phyloP scores from a whole-genome alignment of 1,140 invertebrate genomes.

The Anastatus disparis region DNA sequence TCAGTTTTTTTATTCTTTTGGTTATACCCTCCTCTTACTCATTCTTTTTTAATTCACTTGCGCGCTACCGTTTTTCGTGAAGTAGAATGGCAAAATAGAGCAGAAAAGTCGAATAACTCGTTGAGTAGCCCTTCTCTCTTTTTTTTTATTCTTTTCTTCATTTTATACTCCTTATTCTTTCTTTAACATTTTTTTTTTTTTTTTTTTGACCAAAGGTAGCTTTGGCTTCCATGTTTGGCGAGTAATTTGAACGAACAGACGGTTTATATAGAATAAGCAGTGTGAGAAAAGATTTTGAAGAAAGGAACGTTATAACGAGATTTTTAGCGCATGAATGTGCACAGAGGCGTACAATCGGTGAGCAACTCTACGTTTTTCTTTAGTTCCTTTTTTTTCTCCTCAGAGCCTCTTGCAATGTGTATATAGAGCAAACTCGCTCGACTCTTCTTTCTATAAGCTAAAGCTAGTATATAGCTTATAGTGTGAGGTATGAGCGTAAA shows the following conservation, averaged over 20 bases:
- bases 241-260: constrained; percentile 38
- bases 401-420: too few relatives aligned
- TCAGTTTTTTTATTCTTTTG: too few relatives aligned
- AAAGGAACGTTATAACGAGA: constrained; percentile 28
- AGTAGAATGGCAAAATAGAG: background rate
- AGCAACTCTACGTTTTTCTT: too few relatives aligned
- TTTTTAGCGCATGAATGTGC: constrained; percentile 36
- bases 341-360: background rate
- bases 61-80: constrained; percentile 20
- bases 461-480: too few relatives aligned
- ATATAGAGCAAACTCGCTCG: too few relatives aligned
- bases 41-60: background rate
- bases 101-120: constrained; percentile 27
- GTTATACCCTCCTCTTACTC: background rate
- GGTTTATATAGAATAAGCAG: constrained; percentile 31
- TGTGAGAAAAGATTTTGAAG: background rate
- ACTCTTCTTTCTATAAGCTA: too few relatives aligned
- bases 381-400: too few relatives aligned
- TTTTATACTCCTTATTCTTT: too few relatives aligned
- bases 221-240: constrained; percentile 32
- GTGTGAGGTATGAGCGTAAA: constrained; percentile 10
- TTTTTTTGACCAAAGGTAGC: background rate
- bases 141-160: background rate
- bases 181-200: constrained; percentile 29
- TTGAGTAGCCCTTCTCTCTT: constrained; percentile 29